Base-by-base conservation (phyloP, 2,888 invertebrate genomes). In the Oxyscelio sp. region DNA sequence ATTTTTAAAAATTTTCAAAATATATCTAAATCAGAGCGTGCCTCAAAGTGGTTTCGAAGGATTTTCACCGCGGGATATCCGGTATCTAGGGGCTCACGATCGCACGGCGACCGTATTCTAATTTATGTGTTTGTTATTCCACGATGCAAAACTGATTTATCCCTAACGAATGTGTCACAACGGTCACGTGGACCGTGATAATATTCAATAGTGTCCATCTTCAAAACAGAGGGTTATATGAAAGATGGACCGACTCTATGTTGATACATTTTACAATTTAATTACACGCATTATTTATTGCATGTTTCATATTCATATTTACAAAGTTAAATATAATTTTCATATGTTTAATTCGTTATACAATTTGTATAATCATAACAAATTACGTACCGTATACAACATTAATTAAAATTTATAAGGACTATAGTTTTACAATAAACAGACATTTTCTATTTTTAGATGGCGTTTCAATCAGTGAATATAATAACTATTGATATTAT, bases 11-110 rank as follows among this genome's bases (percentile, higher is more conserved):
- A 90, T 89, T 87, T 63, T 84, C 81, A 85, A 91, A 92, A 92
- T 91, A 90, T 91, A 90, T 91, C 89, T 87, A 88, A 79, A 54
- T 13, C 27, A 81, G 88, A 90, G 92, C 92, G 92, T 92, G 92
- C 89, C 90, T 74, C 56, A 68, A 34, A 78, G 66, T 78, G 70
- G 80, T 68, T 82, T 27, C 17, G 52, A 79, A 87, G 92, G 92
- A 92, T 92, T 89, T 90, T 92, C 91, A 15, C 92, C 17, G 75
- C 89, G 88, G 92, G 92, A 84, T 71, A 88, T 86, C 91, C 75
- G 75, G 59, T 40, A 48, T 54, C 74, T 52, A 68, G 80, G 85
- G 85, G 73, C 73, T 43, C 78, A 74, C 78, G 77, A 77, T 75
- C 71, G 61, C 38, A 61, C 45, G 61, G n/a, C 43, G 71, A 21